phyloP scores from a whole-genome alignment of 2,113 vertebrate species.

The Chaetops frenatus region DNA sequence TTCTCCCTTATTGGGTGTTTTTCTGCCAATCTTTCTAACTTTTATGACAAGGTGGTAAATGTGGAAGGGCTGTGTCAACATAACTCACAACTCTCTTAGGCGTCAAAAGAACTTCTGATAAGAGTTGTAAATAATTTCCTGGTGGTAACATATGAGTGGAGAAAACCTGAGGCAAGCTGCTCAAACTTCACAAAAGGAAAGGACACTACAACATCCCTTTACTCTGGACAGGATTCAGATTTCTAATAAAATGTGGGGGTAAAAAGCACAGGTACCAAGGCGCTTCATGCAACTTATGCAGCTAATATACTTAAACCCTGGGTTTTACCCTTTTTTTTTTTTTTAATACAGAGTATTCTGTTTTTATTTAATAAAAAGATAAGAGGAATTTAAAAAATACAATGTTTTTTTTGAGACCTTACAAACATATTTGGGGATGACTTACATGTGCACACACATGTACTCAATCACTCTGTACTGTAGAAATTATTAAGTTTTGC shows the following conservation, averaged over 20 bases:
- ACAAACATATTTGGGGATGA: neutral
- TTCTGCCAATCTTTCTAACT: constrained; percentile 7
- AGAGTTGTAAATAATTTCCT: neutral
- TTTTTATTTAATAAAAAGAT: neutral
- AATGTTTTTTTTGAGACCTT: rapidly evolving
- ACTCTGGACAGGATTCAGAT: neutral
- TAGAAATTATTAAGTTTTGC: neutral
- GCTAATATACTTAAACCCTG: neutral
- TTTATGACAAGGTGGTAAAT: neutral
- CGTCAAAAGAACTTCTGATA: neutral
- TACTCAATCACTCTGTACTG: neutral
- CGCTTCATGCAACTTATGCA: neutral
- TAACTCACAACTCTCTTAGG: neutral
- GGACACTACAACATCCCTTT: neutral
- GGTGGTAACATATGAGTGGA: neutral
- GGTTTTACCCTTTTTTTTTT: neutral
- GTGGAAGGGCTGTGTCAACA: neutral
- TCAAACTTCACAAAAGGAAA: neutral
- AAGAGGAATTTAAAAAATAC: neutral
- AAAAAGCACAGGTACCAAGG: neutral
- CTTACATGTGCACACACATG: neutral
- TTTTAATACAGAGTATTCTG: neutral
- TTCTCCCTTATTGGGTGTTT: constrained; percentile 22
- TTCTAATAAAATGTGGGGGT: neutral
- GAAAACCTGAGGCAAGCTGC: neutral